phyloP scores from a whole-genome alignment of 2,113 vertebrate species.

The Leptobrachium ailaonicum region DNA sequence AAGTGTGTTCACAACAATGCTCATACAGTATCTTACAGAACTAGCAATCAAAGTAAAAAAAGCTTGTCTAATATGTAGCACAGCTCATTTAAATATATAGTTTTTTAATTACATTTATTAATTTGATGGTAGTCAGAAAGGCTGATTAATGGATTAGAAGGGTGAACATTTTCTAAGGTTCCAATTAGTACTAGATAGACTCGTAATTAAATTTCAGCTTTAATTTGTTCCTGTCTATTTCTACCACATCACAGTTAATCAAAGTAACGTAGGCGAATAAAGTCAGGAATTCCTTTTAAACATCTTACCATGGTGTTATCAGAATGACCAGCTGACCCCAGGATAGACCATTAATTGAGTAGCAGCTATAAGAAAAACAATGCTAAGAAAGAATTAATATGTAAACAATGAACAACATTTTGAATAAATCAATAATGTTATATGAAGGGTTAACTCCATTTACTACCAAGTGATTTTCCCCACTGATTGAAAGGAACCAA shows the following conservation, averaged over 20 bases:
- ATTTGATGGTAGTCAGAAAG: constrained; percentile 48
- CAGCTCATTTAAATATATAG: constrained; percentile 42
- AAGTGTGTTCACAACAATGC: too few species aligned
- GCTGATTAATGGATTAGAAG: constrained; percentile 49
- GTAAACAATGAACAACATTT: too few species aligned
- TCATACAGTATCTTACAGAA: background rate
- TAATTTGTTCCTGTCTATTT: constrained; percentile 50
- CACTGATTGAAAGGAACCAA: too few species aligned
- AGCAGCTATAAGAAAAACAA: too few species aligned
- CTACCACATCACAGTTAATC: constrained; percentile 43
- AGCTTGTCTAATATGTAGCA: constrained; percentile 29
- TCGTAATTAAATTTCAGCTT: constrained; percentile 50
- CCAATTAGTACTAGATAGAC: constrained; percentile 48
- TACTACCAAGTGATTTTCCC: too few species aligned
- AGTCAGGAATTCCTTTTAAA: constrained; percentile 14
- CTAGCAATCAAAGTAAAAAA: constrained; percentile 11
- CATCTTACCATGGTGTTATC: background rate
- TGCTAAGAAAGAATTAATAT: too few species aligned
- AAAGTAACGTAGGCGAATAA: constrained; percentile 39
- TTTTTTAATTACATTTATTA: constrained; percentile 49
- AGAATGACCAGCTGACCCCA: constrained; percentile 4
- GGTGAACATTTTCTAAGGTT: constrained; percentile 50
- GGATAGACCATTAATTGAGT: background rate
- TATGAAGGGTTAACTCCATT: too few species aligned
- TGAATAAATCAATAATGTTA: too few species aligned